Percentiles rank a stretch among this genome's conserved stretches.
Evolutionary conservation across 2,888 invertebrate species (phyloP).

Genomic region (Andrena minutula): DNA sequence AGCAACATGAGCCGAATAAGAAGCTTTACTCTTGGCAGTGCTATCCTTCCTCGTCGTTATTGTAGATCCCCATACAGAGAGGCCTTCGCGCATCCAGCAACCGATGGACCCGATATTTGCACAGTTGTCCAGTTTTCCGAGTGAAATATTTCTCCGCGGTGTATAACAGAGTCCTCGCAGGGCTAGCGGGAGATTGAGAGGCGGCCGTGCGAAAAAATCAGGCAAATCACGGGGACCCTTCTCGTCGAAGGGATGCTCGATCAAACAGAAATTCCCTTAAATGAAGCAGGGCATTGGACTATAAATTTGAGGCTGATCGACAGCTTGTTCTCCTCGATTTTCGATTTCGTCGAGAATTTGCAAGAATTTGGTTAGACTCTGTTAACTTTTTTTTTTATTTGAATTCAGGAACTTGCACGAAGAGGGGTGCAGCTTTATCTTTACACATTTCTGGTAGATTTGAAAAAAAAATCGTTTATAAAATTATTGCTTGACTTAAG

Average conservation of each 20-base stretch:
- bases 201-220: slow-evolving; percentile 78
- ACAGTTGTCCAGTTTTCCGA: slow-evolving; percentile 41
- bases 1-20: slow-evolving; percentile 15
- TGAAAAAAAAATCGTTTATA: too few species aligned
- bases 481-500: too few species aligned
- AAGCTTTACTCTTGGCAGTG: slow-evolving; percentile 1
- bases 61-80: neutral
- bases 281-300: slow-evolving; percentile 72
- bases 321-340: slow-evolving; percentile 14
- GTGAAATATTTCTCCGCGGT: slow-evolving; percentile 47
- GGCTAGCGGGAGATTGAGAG: slow-evolving; percentile 65
- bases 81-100: neutral
- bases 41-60: neutral
- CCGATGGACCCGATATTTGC: slow-evolving; percentile 22
- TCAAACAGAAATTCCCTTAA: slow-evolving; percentile 71
- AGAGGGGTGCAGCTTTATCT: too few species aligned
- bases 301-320: slow-evolving; percentile 69
- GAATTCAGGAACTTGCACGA: neutral
- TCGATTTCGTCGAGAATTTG: slow-evolving; percentile 10
- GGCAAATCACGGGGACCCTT: slow-evolving; percentile 77
- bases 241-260: slow-evolving; percentile 75
- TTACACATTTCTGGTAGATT: too few species aligned
- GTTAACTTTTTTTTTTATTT: neutral
- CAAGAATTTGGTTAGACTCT: neutral
- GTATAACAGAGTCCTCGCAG: slow-evolving; percentile 53